Conservation (phyloP, 92 coral and sea anemone genomes). For the Palythoa caribaeorum region DNA sequence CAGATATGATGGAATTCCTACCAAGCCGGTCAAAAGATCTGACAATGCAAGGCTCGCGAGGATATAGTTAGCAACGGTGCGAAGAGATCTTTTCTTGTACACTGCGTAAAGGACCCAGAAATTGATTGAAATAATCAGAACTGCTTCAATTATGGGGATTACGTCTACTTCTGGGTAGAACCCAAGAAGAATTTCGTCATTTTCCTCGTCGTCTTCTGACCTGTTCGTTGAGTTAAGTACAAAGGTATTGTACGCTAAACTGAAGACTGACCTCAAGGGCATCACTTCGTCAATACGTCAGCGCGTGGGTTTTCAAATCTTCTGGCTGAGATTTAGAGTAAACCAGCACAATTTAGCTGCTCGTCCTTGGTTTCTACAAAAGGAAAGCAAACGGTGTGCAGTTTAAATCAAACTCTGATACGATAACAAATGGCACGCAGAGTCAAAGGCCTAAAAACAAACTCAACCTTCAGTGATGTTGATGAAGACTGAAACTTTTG, state of each 20-base stretch:
- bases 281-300: background rate
- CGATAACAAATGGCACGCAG: no score
- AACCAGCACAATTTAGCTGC: background rate
- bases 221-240: background rate
- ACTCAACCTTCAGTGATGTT: background rate
- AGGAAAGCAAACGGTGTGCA: background rate
- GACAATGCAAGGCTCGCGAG: conserved; percentile 81
- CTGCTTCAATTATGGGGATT: conserved; percentile 65
- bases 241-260: background rate
- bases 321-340: background rate
- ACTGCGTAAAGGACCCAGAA: conserved; percentile 67
- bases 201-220: conserved; percentile 14
- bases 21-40: conserved; percentile 72
- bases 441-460: background rate
- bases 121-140: conserved; percentile 68
- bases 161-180: conserved; percentile 57
- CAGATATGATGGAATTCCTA: conserved; percentile 69
- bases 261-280: background rate
- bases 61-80: conserved; percentile 73
- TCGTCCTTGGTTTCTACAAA: background rate
- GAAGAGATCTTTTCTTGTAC: conserved; percentile 51
- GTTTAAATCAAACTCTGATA: background rate
- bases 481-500: no score
- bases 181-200: conserved; percentile 23
- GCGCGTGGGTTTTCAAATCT: background rate